A percentile compares a stretch with the other conserved stretches of the same genome.
phyloP scores from a whole-genome alignment of 1,140 invertebrate species.

The Oncopodura yosiiana region DNA sequence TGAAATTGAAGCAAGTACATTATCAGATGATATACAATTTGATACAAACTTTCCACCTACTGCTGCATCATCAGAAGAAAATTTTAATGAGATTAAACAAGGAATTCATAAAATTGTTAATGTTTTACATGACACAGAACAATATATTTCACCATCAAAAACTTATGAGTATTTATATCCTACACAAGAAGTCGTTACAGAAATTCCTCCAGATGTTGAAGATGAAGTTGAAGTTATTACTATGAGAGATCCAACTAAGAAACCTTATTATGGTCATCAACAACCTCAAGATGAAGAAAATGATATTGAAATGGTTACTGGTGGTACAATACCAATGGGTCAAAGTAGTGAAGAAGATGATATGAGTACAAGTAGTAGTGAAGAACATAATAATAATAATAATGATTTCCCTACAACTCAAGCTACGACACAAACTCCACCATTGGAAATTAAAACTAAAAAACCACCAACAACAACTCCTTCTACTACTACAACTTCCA shows the following conservation, averaged over 20 bases:
- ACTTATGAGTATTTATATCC: slow-evolving; percentile 11
- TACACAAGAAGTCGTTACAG: neutral
- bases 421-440: too few relatives aligned
- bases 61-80: slow-evolving; percentile 19
- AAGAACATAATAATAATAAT: too few relatives aligned
- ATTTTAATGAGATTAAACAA: slow-evolving; percentile 13
- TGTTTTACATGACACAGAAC: slow-evolving; percentile 18
- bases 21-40: slow-evolving; percentile 3
- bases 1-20: slow-evolving; percentile 8
- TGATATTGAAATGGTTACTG: too few relatives aligned
- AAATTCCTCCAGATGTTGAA: neutral
- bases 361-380: too few relatives aligned
- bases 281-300: too few relatives aligned
- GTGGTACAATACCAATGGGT: too few relatives aligned
- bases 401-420: too few relatives aligned
- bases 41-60: slow-evolving; percentile 1
- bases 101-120: slow-evolving; percentile 31
- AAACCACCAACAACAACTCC: neutral
- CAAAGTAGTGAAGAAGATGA: too few relatives aligned
- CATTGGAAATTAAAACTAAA: too few relatives aligned
- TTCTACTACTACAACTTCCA: neutral
- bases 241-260: neutral
- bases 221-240: neutral
- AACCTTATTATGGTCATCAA: too few relatives aligned
- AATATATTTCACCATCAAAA: slow-evolving; percentile 4